Evolutionary conservation across 2,797 vertebrate species (phyloP), one percentile per base, ranked within the genome.

Genomic region (Ambastaia sidthimunki): DNA sequence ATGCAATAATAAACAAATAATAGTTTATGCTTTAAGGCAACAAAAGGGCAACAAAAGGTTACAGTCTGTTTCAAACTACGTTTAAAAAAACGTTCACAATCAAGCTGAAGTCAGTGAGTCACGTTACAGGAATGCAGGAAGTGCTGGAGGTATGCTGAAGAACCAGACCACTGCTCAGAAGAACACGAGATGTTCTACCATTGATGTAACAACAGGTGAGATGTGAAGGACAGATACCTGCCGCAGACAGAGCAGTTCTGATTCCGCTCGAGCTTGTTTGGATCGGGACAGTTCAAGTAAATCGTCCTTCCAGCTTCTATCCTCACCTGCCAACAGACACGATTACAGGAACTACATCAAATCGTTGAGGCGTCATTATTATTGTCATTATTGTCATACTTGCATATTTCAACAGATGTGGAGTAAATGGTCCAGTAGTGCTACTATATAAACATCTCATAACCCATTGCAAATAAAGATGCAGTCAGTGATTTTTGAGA

Each of bases 281-380:
- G 95, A 96, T 83, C 92, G 95, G 50, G 94, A 91, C 10, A 95
- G 88, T 1, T 93, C 93, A 54, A 97, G 93, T 66, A 98, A 90
- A 21, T 96, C 94, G 19, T 97, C 94, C 74, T 94, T 96, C 85
- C 95, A 94, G 85, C 84, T 91, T 60, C 93, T 93, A 75, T 93
- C 94, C 85, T 97, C 96, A 47, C 87, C 97, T 97, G 89, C 79
- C 66, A 80, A 65, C 28, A 82, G 18, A 81, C 25, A 72, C n/a
- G 34, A 55, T 4, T 15, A 19, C 37, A 11, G 4, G 13, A 69
- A 23, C 25, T 11, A n/a, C 9, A 21, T 55, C 2, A 4, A 55
- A 50, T 13, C 13, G 31, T 57, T 18, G 19, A 41, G 70, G 34
- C 13, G 41, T 44, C 19, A 16, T 7, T 44, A 31, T 13, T 7